These are phyloP conservation scores for Emys orbicularis DNA, from an alignment of 2,797 vertebrate species.

Conservation along the genomic window DNA sequence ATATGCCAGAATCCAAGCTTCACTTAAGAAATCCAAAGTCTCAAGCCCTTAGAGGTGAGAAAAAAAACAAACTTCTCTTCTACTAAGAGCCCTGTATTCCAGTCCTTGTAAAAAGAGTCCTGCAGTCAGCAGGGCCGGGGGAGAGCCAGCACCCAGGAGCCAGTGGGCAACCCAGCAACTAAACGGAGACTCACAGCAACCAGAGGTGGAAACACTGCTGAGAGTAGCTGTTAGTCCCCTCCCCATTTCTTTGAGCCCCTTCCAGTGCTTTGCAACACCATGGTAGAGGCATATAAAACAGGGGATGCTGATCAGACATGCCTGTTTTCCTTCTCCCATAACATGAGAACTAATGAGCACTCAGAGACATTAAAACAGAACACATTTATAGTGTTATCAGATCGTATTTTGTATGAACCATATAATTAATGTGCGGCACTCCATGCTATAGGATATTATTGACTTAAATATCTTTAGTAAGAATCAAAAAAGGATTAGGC, in stretches of 20 bases:
- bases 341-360: not conserved
- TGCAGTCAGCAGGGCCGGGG: not conserved
- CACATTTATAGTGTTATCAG: slow-evolving; percentile 62
- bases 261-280: not conserved
- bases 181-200: fast-evolving
- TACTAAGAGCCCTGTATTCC: not conserved
- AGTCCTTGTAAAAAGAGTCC: not conserved
- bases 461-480: slow-evolving; percentile 74
- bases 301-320: not conserved
- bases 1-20: fast-evolving
- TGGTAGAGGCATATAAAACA: not conserved
- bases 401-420: slow-evolving; percentile 71
- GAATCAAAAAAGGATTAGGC: slow-evolving; percentile 74
- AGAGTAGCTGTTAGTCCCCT: not conserved
- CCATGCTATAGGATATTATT: slow-evolving; percentile 64
- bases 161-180: not conserved
- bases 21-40: not conserved
- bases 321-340: not conserved
- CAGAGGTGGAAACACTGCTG: not conserved
- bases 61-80: not conserved
- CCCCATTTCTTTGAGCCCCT: not conserved
- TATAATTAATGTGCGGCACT: slow-evolving; percentile 70
- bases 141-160: not conserved
- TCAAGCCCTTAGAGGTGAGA: not conserved
- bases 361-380: slow-evolving; percentile 62